Evolutionary conservation across 2,888 invertebrate genomes (phyloP).

Genomic region (Cenopis cana): DNA sequence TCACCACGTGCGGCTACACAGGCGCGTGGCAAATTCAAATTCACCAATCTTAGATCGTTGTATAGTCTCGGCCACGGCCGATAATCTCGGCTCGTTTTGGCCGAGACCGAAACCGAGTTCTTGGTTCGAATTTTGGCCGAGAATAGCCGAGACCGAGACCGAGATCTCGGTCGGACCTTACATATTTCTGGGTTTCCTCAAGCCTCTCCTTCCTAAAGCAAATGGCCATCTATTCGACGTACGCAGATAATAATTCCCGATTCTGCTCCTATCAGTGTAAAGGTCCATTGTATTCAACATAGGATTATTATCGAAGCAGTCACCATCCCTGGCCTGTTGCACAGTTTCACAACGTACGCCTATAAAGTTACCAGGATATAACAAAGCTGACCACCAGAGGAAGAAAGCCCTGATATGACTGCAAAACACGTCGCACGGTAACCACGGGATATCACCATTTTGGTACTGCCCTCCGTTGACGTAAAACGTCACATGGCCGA

Average conservation of each 20-base stretch:
- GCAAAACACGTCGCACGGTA: constrained; percentile 58
- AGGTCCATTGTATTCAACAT: constrained; percentile 56
- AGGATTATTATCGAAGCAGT: constrained; percentile 60
- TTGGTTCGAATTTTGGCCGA: too few relatives aligned
- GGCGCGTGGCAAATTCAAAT: too few relatives aligned
- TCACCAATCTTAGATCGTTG: too few relatives aligned
- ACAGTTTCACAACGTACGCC: constrained; percentile 62
- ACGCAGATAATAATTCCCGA: constrained; percentile 61
- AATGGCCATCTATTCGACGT: constrained; percentile 54
- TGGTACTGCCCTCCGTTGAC: constrained; percentile 63
- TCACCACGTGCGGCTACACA: too few relatives aligned
- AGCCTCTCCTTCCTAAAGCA: constrained; percentile 57
- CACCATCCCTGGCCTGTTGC: constrained; percentile 60
- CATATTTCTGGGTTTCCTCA: constrained; percentile 56
- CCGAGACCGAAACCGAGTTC: too few relatives aligned
- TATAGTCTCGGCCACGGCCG: too few relatives aligned
- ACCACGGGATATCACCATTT: constrained; percentile 57
- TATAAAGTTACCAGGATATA: constrained; percentile 59
- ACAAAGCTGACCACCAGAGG: constrained; percentile 60
- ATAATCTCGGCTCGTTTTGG: too few relatives aligned
- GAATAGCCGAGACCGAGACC: too few relatives aligned
- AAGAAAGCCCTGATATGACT: constrained; percentile 60
- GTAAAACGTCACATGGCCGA: constrained; percentile 55
- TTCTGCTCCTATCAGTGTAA: constrained; percentile 50
- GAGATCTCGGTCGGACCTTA: too few relatives aligned